Conservation (phyloP, 2,113 vertebrate genomes). For the Balaeniceps rex region DNA sequence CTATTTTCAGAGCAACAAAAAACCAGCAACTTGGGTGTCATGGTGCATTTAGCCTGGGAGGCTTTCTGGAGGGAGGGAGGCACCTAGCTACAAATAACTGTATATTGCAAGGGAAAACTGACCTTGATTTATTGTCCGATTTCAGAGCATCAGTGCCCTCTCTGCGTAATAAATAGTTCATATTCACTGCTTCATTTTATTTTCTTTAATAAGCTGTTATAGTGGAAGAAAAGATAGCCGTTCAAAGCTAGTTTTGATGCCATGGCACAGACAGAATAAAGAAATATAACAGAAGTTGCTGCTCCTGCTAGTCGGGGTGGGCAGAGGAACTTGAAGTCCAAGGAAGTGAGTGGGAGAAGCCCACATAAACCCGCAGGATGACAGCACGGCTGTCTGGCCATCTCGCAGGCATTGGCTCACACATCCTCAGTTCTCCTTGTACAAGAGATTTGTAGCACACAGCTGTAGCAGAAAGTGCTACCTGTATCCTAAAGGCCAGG, state of each 20-base stretch:
- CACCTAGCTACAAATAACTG: not conserved
- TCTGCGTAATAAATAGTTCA: not conserved
- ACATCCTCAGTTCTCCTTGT: not conserved
- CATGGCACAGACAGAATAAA: not conserved
- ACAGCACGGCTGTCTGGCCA: not conserved
- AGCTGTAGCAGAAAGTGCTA: not conserved
- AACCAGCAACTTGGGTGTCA: fast-evolving
- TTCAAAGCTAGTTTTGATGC: not conserved
- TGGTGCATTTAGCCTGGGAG: not conserved
- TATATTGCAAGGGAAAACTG: not conserved
- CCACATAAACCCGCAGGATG: not conserved
- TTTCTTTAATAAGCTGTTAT: not conserved
- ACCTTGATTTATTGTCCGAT: not conserved
- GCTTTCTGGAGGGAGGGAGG: not conserved
- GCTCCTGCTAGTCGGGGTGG: not conserved
- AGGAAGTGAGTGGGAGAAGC: not conserved
- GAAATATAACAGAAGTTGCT: not conserved
- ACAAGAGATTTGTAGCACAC: not conserved
- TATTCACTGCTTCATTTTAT: not conserved
- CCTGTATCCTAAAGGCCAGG: not conserved
- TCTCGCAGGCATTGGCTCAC: not conserved
- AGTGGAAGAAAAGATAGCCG: not conserved
- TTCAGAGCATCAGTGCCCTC: not conserved
- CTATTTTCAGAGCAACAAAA: not conserved
- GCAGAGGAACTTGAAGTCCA: not conserved